Percentiles rank a stretch among this genome's conserved stretches.
Evolutionary conservation across 2,113 vertebrate species (phyloP).

Genomic region (Coryphaenoides rupestris): DNA sequence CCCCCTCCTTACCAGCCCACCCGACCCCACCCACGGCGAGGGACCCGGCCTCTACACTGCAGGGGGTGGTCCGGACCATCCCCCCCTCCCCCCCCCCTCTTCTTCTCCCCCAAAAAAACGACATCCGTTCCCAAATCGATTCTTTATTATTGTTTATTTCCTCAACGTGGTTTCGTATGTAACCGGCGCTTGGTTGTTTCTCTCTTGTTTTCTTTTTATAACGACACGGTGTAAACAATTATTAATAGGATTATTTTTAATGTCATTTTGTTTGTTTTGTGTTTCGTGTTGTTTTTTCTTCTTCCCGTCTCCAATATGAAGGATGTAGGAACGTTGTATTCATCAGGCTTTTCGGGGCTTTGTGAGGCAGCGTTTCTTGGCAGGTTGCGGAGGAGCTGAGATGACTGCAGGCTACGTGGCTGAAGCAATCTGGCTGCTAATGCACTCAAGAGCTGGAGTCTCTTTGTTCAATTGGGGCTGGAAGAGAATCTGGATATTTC

Average conservation of each 20-base stretch:
- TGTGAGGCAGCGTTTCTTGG: conserved; percentile 63
- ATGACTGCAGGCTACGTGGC: conserved; percentile 70
- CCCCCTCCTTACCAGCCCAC: background rate
- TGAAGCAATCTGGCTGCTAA: conserved; percentile 71
- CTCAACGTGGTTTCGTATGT: conserved; percentile 51
- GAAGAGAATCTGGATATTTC: conserved; percentile 61
- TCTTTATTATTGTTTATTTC: conserved; percentile 49
- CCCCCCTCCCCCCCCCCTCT: conserved; percentile 18
- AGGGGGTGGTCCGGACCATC: no score
- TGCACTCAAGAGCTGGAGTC: conserved; percentile 62
- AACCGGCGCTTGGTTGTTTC: conserved; percentile 51
- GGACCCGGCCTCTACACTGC: conserved; percentile 9
- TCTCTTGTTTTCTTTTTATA: conserved; percentile 49
- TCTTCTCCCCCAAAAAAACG: no score
- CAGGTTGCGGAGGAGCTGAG: conserved; percentile 61
- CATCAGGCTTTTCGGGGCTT: conserved; percentile 66
- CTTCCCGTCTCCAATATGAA: conserved; percentile 72
- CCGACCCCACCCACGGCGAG: background rate
- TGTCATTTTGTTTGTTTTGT: conserved; percentile 22
- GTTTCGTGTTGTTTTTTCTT: conserved; percentile 23
- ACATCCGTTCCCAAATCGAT: conserved; percentile 57
- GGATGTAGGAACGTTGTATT: conserved; percentile 72
- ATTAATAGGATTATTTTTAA: conserved; percentile 68
- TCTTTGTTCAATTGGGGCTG: conserved; percentile 65
- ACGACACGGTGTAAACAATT: conserved; percentile 67